Evolutionary conservation across 2,113 vertebrate genomes (phyloP).

Genomic region (Coracopsis vasa): DNA sequence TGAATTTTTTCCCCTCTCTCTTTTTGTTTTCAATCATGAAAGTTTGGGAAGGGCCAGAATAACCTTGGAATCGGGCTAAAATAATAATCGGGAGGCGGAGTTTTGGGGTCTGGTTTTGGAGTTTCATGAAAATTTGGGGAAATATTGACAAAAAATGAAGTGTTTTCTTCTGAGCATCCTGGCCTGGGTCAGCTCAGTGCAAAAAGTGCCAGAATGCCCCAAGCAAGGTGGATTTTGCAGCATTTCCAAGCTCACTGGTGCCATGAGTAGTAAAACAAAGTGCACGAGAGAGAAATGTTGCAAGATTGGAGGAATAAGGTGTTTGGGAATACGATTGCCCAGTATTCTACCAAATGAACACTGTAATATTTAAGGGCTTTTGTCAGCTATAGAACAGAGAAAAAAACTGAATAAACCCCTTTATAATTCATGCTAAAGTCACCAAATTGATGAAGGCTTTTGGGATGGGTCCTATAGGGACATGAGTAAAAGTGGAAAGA

Average conservation of each 20-base stretch:
- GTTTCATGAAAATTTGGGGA: not conserved
- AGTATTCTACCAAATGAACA: not conserved
- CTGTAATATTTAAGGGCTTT: not conserved
- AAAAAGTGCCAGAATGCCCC: not conserved
- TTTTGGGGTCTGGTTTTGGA: not conserved
- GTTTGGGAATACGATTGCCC: not conserved
- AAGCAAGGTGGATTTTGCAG: not conserved
- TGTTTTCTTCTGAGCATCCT: not conserved
- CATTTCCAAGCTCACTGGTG: not conserved
- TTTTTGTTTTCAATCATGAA: not conserved
- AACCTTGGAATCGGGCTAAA: not conserved
- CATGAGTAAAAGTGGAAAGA: not conserved
- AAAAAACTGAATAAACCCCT: fast-evolving
- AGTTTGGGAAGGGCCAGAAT: not conserved
- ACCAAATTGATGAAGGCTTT: not conserved
- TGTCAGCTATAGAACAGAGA: not conserved
- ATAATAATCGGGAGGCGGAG: not conserved
- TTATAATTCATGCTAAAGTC: not conserved
- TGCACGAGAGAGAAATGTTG: not conserved
- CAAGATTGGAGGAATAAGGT: not conserved
- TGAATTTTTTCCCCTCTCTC: not conserved
- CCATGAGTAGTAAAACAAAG: not conserved
- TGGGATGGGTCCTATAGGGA: not conserved
- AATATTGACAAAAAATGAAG: not conserved
- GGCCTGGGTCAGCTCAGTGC: not conserved